Evolutionary conservation across 2,113 vertebrate genomes (phyloP), one percentile per base, ranked within the genome.

Genomic region (Stercorarius parasiticus): DNA sequence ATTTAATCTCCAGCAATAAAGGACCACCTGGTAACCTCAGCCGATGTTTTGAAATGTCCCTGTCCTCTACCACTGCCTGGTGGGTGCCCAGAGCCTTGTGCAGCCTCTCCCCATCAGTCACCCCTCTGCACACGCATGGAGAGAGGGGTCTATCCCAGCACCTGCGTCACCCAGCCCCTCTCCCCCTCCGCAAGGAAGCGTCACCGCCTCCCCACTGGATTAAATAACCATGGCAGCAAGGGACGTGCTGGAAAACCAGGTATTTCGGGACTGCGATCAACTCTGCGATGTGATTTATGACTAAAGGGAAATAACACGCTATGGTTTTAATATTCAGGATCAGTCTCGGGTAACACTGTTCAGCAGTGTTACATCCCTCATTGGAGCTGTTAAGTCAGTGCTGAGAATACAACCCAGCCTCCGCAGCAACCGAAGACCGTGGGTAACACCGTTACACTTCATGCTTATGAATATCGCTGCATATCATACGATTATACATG

Each of bases 391-490:
- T 27, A 71, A 42, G 27, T 43, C 50, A 58, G 58, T 8, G 0
- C 56, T 49, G 56, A 42, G 72, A 56, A 32, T 16, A 32, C 26
- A 70, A 2, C 25, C 55, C 42, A 36, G n/a, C 23, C 52, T 58
- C 43, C 5, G 4, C 50, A 50, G 30, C 0, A 1, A 53, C 40
- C 2, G 0, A 45, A 62, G 40, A 34, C 43, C 1, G 0, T 23
- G 15, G 50, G 22, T 43, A 52, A 58, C 1, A 0, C 78, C 1
- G 2, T 18, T 17, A 34, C 0, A 0, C 49, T 34, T 50, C 62
- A 32, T 20, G 12, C 36, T 36, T 15, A 13, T 4, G 14, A 36
- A 18, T 19, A 19, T 15, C 16, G 25, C 42, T 26, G 12, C 16
- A 3, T 32, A 18, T 50, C 50, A 15, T 6, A 34, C 11, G 2